A percentile compares a stretch with the other conserved stretches of the same genome.
phyloP scores from a whole-genome alignment of 2,888 invertebrate species.

The Charanyca ferruginea region DNA sequence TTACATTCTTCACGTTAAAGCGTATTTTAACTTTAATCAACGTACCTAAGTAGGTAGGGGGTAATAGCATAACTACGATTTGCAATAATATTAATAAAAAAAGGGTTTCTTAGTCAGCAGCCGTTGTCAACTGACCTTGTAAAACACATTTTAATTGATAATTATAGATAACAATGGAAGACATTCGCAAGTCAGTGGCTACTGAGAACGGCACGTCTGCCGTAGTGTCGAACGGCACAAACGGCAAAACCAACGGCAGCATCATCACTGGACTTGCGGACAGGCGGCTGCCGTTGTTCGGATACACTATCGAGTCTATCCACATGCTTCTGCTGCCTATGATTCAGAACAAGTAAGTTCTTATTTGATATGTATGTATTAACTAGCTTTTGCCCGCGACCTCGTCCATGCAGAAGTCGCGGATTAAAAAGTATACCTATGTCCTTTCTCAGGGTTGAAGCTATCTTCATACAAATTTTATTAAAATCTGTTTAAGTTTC shows the following conservation, averaged over 20 bases:
- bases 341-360: constrained; percentile 97
- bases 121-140: neutral
- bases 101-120: constrained; percentile 8
- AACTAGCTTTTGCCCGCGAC: no score
- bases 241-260: constrained; percentile 70
- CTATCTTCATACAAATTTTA: no score
- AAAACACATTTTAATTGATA: neutral
- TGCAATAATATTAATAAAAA: neutral
- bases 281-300: constrained; percentile 96
- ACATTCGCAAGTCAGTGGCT: constrained; percentile 91
- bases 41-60: neutral
- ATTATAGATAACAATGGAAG: constrained; percentile 95
- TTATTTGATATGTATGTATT: no score
- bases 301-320: constrained; percentile 98
- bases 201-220: constrained; percentile 70
- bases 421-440: no score
- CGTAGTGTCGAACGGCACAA: constrained; percentile 71
- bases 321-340: constrained; percentile 98
- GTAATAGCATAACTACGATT: neutral
- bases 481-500: no score
- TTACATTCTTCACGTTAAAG: no score
- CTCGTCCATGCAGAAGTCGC: no score
- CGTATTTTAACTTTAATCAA: no score
- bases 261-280: constrained; percentile 93
- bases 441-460: no score